Evolutionary conservation across 2,888 invertebrate species (phyloP).

Genomic region (Beris morrisii): DNA sequence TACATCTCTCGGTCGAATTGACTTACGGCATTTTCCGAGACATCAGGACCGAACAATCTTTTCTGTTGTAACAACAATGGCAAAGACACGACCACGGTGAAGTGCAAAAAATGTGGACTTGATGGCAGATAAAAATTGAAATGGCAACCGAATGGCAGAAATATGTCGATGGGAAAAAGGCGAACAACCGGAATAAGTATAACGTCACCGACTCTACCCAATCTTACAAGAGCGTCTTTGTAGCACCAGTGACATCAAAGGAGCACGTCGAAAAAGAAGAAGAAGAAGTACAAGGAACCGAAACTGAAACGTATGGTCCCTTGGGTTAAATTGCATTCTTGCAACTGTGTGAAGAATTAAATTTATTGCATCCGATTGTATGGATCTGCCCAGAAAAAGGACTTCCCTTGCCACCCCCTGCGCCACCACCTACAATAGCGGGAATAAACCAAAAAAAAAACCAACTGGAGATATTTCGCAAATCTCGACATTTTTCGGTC

Average conservation of each 20-base stretch:
- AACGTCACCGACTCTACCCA: slow-evolving; percentile 19
- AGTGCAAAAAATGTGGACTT: slow-evolving; percentile 28
- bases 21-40: slow-evolving; percentile 26
- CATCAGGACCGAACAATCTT: slow-evolving; percentile 12
- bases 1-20: slow-evolving; percentile 26
- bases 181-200: slow-evolving; percentile 32
- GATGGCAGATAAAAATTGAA: slow-evolving; percentile 38
- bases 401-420: slow-evolving; percentile 11
- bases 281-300: too few relatives aligned
- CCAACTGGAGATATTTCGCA: slow-evolving; percentile 35
- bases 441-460: neutral
- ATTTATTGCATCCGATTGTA: slow-evolving; percentile 31
- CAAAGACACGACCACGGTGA: slow-evolving; percentile 24
- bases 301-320: slow-evolving; percentile 26
- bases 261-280: too few relatives aligned
- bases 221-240: too few relatives aligned
- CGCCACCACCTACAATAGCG: neutral
- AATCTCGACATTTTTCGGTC: slow-evolving; percentile 35
- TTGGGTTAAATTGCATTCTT: slow-evolving; percentile 39
- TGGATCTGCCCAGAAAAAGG: slow-evolving; percentile 14
- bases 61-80: slow-evolving; percentile 26
- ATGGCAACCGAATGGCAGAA: slow-evolving; percentile 36
- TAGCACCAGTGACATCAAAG: too few relatives aligned
- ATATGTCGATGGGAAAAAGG: slow-evolving; percentile 25
- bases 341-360: slow-evolving; percentile 38